Evolutionary conservation across 37 sponge, comb jelly and placozoan genomes (phyloP).

Genomic region (Mnemiopsis leidyi): DNA sequence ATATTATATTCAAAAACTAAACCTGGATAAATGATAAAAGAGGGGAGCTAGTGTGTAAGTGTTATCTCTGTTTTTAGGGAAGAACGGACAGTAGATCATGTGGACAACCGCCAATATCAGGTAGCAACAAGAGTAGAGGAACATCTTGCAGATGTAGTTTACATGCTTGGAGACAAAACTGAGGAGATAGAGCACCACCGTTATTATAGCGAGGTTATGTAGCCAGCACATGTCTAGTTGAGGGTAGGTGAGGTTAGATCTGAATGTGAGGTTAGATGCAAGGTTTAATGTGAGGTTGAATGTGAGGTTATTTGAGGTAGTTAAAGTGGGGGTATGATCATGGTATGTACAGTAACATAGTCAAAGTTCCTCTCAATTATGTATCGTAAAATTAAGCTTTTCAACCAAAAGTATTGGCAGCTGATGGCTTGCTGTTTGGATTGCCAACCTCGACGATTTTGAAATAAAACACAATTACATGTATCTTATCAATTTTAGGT

Average conservation of each 20-base stretch:
- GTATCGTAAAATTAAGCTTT: no score
- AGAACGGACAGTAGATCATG: slow-evolving; percentile 35
- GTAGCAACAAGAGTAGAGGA: background rate
- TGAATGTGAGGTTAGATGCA: no score
- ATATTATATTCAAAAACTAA: no score
- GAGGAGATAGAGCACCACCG: background rate
- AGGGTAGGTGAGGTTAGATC: background rate
- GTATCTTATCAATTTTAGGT: background rate
- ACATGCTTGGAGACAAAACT: background rate
- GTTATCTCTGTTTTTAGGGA: slow-evolving; percentile 56
- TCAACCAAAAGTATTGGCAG: no score
- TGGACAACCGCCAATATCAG: background rate
- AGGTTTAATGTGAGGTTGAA: no score
- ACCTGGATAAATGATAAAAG: slow-evolving; percentile 35
- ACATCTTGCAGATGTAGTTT: background rate
- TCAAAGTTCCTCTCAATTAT: no score
- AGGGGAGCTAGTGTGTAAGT: slow-evolving; percentile 46
- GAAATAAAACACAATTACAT: background rate
- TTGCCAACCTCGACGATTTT: no score
- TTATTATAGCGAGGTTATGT: background rate
- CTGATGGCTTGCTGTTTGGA: no score
- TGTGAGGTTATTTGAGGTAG: no score
- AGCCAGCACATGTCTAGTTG: background rate
- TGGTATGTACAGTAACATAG: no score
- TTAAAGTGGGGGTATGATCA: no score